These are phyloP conservation scores for Coregonus clupeaformis DNA, from an alignment of 2,113 vertebrate species.

Conservation along the genomic window DNA sequence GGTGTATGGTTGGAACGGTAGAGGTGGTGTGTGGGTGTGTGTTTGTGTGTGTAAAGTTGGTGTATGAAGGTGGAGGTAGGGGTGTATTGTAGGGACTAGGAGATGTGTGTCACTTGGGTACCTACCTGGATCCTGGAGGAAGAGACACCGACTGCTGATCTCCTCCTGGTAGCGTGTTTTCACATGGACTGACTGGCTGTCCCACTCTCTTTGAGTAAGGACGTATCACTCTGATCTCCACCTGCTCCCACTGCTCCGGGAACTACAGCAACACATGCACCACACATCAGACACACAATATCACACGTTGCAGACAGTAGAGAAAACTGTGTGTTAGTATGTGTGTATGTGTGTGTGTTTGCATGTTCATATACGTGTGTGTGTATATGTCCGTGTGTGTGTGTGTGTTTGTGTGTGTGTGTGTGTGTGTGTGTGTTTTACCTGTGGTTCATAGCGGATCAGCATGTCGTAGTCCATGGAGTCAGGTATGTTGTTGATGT, in stretches of 20 bases:
- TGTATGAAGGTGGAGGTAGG: too few relatives aligned
- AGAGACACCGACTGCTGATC: conserved; percentile 87
- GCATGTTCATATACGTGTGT: conserved; percentile 82
- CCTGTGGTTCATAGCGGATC: conserved; percentile 95
- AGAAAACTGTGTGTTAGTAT: not conserved
- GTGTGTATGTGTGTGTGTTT: conserved; percentile 3
- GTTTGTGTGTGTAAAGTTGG: not conserved
- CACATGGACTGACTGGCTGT: conserved; percentile 73
- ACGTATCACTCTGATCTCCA: conserved; percentile 77
- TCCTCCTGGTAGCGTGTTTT: conserved; percentile 80
- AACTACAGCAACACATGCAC: conserved; percentile 69
- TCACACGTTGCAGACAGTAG: not conserved
- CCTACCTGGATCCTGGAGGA: conserved; percentile 82
- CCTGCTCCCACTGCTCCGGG: conserved; percentile 91
- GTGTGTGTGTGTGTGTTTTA: conserved; percentile 46
- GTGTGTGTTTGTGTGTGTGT: conserved; percentile 12
- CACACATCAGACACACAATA: not conserved
- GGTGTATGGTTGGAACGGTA: not conserved
- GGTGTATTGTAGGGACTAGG: not conserved
- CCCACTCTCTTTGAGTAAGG: conserved; percentile 72
- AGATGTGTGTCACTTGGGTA: not conserved
- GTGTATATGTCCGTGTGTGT: conserved; percentile 3
- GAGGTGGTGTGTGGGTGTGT: not conserved
- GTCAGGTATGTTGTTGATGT: conserved; percentile 85
- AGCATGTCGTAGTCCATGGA: conserved; percentile 95